phyloP scores from a whole-genome alignment of 2,797 vertebrate species.

The Brachyalestes nurse region DNA sequence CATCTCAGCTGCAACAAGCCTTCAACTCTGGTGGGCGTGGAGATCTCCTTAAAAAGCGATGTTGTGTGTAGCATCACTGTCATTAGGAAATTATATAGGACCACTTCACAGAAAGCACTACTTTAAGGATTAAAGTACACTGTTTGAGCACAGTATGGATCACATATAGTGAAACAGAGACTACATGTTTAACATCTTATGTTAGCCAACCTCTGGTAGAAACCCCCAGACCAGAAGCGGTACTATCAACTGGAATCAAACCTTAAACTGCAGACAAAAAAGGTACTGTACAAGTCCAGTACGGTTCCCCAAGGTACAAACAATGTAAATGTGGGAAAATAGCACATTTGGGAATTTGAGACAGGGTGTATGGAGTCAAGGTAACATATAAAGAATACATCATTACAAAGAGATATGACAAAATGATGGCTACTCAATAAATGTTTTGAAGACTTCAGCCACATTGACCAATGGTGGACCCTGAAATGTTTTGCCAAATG shows the following conservation, averaged over 20 bases:
- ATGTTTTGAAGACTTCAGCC: too few species aligned
- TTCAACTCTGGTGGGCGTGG: not conserved
- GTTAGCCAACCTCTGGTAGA: not conserved
- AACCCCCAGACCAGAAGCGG: not conserved
- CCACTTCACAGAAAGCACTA: conserved; percentile 25
- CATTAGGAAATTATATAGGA: conserved; percentile 41
- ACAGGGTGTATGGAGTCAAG: too few species aligned
- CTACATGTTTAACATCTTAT: not conserved
- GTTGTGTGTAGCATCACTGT: conserved; percentile 46
- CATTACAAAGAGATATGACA: too few species aligned
- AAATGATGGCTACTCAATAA: too few species aligned
- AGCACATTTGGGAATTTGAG: too few species aligned
- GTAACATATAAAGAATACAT: too few species aligned
- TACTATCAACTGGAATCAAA: not conserved
- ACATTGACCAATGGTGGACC: too few species aligned
- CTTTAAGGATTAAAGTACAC: conserved; percentile 11
- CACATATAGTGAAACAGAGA: not conserved
- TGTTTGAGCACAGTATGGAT: not conserved
- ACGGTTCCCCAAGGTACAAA: too few species aligned
- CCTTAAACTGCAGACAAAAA: not conserved
- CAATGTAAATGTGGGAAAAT: too few species aligned
- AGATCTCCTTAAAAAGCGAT: conserved; percentile 39
- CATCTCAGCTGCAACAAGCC: not conserved
- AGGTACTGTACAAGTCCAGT: too few species aligned
- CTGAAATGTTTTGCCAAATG: too few species aligned